phyloP scores from a whole-genome alignment of 2,888 invertebrate genomes.

The Podotricha telesiphe region DNA sequence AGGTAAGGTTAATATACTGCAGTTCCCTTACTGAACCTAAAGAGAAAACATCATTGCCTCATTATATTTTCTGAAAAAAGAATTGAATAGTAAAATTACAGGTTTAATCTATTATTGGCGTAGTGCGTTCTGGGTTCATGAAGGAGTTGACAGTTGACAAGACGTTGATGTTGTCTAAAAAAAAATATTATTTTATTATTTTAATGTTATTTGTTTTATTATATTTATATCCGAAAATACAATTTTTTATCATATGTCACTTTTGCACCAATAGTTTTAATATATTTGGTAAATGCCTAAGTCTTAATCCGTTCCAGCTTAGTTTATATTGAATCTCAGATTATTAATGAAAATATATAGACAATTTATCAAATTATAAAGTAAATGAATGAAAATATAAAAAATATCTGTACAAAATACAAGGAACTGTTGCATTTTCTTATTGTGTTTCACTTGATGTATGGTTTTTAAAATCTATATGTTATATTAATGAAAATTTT shows the following conservation, averaged over 20 bases:
- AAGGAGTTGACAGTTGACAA: too few relatives aligned
- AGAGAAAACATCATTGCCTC: not conserved
- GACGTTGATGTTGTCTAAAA: not conserved
- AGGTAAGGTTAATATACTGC: not conserved
- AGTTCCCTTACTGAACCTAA: not conserved
- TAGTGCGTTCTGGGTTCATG: too few relatives aligned
- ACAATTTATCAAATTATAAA: constrained; percentile 1
- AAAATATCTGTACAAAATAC: constrained; percentile 25
- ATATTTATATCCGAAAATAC: not conserved
- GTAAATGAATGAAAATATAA: constrained; percentile 13
- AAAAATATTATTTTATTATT: not conserved
- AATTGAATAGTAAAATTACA: not conserved
- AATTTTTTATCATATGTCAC: not conserved
- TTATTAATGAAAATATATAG: constrained; percentile 20
- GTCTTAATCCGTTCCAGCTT: constrained; percentile 40
- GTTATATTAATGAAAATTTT: constrained; percentile 39
- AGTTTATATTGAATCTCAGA: constrained; percentile 37
- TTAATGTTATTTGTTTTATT: not conserved
- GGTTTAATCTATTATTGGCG: not conserved
- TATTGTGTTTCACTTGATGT: constrained; percentile 35
- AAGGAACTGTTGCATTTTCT: constrained; percentile 35
- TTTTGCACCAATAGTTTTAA: not conserved
- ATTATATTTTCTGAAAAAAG: not conserved
- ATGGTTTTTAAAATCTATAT: constrained; percentile 31
- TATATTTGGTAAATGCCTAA: constrained; percentile 21